Evolutionary conservation across 2,888 invertebrate genomes (phyloP).

Genomic region (Tenodera sinensis): DNA sequence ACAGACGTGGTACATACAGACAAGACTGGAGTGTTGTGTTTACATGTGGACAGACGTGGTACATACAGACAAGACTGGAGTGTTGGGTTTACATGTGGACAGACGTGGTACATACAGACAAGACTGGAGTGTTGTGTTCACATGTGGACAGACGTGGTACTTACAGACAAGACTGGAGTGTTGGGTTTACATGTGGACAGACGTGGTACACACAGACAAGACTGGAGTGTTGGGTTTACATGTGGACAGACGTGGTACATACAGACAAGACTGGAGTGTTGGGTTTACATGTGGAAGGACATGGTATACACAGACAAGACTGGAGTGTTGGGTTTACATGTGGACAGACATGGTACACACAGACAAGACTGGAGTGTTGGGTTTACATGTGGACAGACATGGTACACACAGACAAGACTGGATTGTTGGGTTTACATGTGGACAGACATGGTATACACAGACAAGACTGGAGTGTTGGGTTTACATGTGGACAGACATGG

Average conservation of each 20-base stretch:
- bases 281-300: background rate
- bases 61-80: background rate
- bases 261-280: background rate
- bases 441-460: no score
- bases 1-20: no score
- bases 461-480: background rate
- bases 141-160: no score
- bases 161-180: background rate
- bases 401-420: background rate
- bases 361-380: background rate
- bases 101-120: no score
- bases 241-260: no score
- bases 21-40: background rate
- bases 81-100: background rate
- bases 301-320: background rate
- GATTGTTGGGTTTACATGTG: background rate
- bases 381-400: no score
- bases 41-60: no score
- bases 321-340: background rate
- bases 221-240: background rate
- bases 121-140: background rate
- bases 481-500: no score
- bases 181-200: background rate
- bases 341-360: no score
- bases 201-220: background rate